Percentiles rank a stretch among this genome's conserved stretches.
These are phyloP conservation scores for Teleopsis dalmanni DNA, from an alignment of 1,140 invertebrate species.

Conservation along the genomic window DNA sequence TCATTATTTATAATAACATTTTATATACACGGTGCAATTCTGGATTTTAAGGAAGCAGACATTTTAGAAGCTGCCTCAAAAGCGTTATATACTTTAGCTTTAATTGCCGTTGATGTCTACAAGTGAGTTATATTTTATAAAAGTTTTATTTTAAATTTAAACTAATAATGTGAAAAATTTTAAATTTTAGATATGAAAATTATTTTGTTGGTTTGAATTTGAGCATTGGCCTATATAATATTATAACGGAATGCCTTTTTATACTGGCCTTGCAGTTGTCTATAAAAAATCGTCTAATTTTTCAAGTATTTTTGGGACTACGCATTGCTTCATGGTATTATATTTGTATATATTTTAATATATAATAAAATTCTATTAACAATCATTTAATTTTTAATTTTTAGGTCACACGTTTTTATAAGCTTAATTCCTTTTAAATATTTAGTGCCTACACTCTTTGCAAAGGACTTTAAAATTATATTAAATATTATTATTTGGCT, in stretches of 20 bases:
- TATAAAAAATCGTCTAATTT: slow-evolving; percentile 29
- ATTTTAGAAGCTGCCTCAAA: slow-evolving; percentile 36
- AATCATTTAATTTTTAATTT: slow-evolving; percentile 3
- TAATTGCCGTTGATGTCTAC: slow-evolving; percentile 35
- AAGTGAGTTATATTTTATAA: slow-evolving; percentile 12
- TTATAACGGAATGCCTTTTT: slow-evolving; percentile 31
- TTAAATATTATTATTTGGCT: slow-evolving; percentile 38
- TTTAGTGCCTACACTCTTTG: slow-evolving; percentile 38
- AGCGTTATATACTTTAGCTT: slow-evolving; percentile 29
- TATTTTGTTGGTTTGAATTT: slow-evolving; percentile 41
- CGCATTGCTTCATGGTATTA: slow-evolving; percentile 34
- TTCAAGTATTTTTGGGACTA: slow-evolving; percentile 34
- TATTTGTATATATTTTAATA: not conserved
- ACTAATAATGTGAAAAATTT: not conserved
- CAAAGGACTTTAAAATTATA: slow-evolving; percentile 39
- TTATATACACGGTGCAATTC: slow-evolving; percentile 35
- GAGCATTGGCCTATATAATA: slow-evolving; percentile 34
- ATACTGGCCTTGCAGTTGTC: slow-evolving; percentile 31
- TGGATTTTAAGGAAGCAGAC: slow-evolving; percentile 39
- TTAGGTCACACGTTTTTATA: slow-evolving; percentile 32
- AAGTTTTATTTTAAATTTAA: not conserved
- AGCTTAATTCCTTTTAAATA: slow-evolving; percentile 40
- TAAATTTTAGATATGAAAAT: slow-evolving; percentile 33
- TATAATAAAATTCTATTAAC: not conserved
- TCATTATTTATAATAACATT: slow-evolving; percentile 41